phyloP scores from a whole-genome alignment of 1,140 invertebrate genomes.

The Chlorops oryzae region DNA sequence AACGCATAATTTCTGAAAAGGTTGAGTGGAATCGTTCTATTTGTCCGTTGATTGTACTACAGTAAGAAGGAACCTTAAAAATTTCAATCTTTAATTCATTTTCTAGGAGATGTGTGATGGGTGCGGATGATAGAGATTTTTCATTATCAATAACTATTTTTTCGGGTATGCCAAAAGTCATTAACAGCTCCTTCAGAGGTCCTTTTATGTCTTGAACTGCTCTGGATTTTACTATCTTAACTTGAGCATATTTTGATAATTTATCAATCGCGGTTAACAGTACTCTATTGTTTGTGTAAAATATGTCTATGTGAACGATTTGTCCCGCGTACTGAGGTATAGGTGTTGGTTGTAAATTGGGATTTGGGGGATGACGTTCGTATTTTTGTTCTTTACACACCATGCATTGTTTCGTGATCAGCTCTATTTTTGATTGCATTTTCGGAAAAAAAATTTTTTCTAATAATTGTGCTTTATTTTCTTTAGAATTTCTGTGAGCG shows the following conservation, averaged over 20 bases:
- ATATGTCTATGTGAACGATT: no score
- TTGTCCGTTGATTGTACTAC: slow-evolving; percentile 18
- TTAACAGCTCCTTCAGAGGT: slow-evolving; percentile 9
- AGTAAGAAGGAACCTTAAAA: slow-evolving; percentile 10
- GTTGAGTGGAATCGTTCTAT: slow-evolving; percentile 18
- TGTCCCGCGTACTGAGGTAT: background rate
- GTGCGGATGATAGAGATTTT: slow-evolving; percentile 19
- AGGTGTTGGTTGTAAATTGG: background rate
- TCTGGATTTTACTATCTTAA: slow-evolving; percentile 1
- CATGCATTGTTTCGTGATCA: background rate
- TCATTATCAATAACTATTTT: slow-evolving; percentile 21
- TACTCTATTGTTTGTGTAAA: background rate
- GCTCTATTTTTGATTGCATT: no score
- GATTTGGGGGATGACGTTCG: background rate
- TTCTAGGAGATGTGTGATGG: slow-evolving; percentile 13
- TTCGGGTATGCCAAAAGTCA: slow-evolving; percentile 19
- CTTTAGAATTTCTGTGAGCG: background rate
- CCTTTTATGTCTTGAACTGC: slow-evolving; percentile 8
- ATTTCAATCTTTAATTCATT: slow-evolving; percentile 15
- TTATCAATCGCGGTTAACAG: slow-evolving; percentile 4
- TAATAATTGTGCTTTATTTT: no score
- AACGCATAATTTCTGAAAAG: slow-evolving; percentile 15
- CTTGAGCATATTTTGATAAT: slow-evolving; percentile 7
- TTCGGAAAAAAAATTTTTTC: no score
- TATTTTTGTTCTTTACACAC: background rate